Conservation (phyloP, 2,888 invertebrate genomes). For the Morinoia aosen region DNA sequence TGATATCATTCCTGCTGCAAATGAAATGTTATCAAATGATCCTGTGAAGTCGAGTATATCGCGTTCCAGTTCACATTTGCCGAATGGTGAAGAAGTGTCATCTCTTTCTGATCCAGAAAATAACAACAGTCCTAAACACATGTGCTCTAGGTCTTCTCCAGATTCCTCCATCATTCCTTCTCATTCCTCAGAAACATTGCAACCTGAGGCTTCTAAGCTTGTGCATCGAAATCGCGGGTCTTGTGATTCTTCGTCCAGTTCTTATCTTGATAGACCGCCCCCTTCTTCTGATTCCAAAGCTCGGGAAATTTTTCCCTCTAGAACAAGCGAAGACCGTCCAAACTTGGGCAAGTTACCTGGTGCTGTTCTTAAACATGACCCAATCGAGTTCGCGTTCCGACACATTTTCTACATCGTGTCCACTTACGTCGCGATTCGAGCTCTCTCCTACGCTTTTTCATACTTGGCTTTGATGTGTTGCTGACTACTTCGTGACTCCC, state of each 20-base stretch:
- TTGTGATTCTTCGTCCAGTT: background rate
- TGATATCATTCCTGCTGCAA: background rate
- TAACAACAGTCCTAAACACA: conserved; percentile 43
- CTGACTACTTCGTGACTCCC: conserved; percentile 55
- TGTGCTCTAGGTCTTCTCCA: background rate
- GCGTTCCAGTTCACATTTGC: conserved; percentile 20
- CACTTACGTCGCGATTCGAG: conserved; percentile 58
- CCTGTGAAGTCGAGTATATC: background rate
- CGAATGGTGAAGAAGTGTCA: conserved; percentile 10
- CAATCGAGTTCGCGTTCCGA: conserved; percentile 66
- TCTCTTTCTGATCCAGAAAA: background rate
- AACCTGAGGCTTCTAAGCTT: background rate
- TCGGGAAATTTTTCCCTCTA: background rate
- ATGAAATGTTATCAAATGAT: conserved; percentile 16
- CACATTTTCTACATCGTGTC: conserved; percentile 67
- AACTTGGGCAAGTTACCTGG: conserved; percentile 56
- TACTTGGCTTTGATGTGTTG: conserved; percentile 54
- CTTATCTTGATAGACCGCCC: conserved; percentile 12
- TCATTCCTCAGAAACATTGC: background rate
- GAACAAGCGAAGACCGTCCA: background rate
- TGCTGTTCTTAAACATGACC: conserved; percentile 60
- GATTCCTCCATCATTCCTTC: background rate
- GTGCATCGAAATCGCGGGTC: background rate
- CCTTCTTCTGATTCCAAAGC: background rate
- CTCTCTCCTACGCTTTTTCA: conserved; percentile 54